A percentile compares a stretch with the other conserved stretches of the same genome.
phyloP scores from a whole-genome alignment of 1,140 invertebrate genomes.

The Dendroctonus ponderosae region DNA sequence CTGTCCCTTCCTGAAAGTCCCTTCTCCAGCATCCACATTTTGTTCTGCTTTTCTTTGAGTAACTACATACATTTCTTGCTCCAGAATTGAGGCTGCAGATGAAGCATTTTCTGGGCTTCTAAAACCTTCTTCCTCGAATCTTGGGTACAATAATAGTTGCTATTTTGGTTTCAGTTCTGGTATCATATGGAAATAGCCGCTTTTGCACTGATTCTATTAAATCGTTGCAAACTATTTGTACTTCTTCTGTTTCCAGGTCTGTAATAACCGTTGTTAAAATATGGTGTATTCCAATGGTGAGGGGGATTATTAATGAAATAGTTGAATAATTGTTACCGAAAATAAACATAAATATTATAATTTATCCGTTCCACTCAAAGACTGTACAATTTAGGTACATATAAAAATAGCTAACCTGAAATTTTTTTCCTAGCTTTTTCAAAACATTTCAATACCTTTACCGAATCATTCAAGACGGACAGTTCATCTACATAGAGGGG shows the following conservation, averaged over 20 bases:
- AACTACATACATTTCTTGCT: slow-evolving; percentile 23
- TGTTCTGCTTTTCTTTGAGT: no score
- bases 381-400: no score
- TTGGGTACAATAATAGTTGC: slow-evolving; percentile 20
- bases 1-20: no score
- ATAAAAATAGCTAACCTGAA: no score
- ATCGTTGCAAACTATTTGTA: slow-evolving; percentile 11
- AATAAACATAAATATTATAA: no score
- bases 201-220: slow-evolving; percentile 16
- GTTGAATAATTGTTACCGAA: slow-evolving; percentile 23
- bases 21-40: no score
- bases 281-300: slow-evolving; percentile 19
- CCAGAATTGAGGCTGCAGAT: slow-evolving; percentile 12
- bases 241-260: slow-evolving; percentile 15
- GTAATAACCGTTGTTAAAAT: slow-evolving; percentile 3
- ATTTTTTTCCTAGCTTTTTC: slow-evolving; percentile 26
- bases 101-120: slow-evolving; percentile 18
- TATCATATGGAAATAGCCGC: slow-evolving; percentile 28
- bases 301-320: slow-evolving; percentile 25
- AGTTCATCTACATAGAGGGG: slow-evolving; percentile 17
- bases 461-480: slow-evolving; percentile 15
- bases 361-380: no score
- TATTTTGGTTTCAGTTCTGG: slow-evolving; percentile 13
- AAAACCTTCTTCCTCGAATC: slow-evolving; percentile 26
- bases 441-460: slow-evolving; percentile 14